These are phyloP conservation scores for Tipula confusa DNA, from an alignment of 2,888 invertebrate species.

Conservation along the genomic window DNA sequence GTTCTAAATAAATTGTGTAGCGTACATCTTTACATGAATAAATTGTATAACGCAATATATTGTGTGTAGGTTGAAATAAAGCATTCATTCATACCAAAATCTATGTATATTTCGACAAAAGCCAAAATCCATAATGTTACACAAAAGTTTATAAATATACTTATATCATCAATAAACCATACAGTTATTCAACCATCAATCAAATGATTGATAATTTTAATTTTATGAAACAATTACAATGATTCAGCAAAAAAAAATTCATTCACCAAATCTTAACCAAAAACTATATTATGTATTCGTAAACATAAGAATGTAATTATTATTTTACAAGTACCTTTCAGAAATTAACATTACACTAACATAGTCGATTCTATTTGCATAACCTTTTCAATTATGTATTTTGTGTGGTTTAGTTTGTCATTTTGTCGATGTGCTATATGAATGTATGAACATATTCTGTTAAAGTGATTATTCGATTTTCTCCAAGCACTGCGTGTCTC, in stretches of 20 bases:
- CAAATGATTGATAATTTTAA: constrained; percentile 7
- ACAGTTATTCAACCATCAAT: constrained; percentile 12
- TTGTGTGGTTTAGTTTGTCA: not conserved
- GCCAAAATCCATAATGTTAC: not conserved
- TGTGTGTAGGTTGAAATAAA: not conserved
- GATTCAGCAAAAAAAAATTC: constrained; percentile 12
- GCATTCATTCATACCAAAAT: not conserved
- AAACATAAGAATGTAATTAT: constrained; percentile 13
- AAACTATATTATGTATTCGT: too few species aligned
- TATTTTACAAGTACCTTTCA: constrained; percentile 12
- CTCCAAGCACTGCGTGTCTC: not conserved
- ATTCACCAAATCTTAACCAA: not conserved
- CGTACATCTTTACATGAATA: too few species aligned
- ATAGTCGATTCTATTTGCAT: not conserved
- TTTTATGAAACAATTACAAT: not conserved
- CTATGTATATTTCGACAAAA: not conserved
- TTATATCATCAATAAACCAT: constrained; percentile 7
- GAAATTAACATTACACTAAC: not conserved
- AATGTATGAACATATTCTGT: not conserved
- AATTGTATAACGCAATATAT: not conserved
- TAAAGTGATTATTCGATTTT: too few species aligned
- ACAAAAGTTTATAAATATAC: not conserved
- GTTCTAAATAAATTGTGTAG: too few species aligned
- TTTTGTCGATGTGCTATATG: not conserved
- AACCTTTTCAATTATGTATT: not conserved